Evolutionary conservation across 2,797 vertebrate species (phyloP).

Genomic region (Yasuhikotakia modesta): DNA sequence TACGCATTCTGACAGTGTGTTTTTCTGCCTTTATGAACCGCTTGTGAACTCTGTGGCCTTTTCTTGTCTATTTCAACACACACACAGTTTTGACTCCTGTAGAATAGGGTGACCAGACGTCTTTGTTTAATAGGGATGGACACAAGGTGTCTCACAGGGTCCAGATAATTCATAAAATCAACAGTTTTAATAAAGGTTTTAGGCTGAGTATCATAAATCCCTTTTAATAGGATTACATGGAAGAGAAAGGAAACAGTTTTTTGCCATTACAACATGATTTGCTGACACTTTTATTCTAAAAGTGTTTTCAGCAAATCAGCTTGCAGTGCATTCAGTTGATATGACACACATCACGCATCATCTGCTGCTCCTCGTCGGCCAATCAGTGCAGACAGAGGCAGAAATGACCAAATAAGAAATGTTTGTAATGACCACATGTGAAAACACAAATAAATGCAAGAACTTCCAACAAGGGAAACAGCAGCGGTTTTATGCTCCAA

Average conservation of each 20-base stretch:
- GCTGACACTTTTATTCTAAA: neutral
- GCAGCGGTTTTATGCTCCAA: neutral
- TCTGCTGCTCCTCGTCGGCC: neutral
- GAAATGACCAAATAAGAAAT: neutral
- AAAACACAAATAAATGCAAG: neutral
- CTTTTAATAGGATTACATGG: neutral
- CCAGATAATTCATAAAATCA: neutral
- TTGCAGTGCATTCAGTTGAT: neutral
- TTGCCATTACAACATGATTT: neutral
- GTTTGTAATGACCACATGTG: neutral
- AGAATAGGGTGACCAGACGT: constrained; percentile 11
- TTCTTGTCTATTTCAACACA: neutral
- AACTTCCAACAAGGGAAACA: neutral
- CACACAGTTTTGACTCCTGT: neutral
- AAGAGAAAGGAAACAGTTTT: neutral
- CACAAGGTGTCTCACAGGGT: neutral
- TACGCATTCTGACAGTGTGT: constrained; percentile 10
- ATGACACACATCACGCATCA: neutral
- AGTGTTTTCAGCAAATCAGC: neutral
- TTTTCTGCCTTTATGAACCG: constrained; percentile 18
- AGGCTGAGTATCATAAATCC: no score
- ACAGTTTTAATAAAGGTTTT: no score
- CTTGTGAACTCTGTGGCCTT: constrained; percentile 24
- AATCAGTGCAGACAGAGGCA: neutral
- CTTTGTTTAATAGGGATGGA: neutral